phyloP scores from a whole-genome alignment of 2,888 invertebrate genomes.

The Lasioglossum pauxillum region DNA sequence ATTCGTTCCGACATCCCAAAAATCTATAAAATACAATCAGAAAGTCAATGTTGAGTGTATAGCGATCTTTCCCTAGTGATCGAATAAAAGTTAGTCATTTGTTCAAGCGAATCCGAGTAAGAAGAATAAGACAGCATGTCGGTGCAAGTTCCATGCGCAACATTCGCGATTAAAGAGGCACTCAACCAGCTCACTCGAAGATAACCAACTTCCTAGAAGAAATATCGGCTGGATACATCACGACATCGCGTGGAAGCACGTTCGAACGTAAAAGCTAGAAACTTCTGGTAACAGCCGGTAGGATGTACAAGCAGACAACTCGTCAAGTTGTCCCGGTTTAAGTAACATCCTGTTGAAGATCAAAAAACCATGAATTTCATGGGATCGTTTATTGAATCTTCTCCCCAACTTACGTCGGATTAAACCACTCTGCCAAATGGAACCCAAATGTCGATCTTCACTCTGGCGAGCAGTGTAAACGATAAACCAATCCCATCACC shows the following conservation, averaged over 20 bases:
- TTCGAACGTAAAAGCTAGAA: not conserved
- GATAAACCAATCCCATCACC: not conserved
- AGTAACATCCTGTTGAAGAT: not conserved
- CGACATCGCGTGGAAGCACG: not conserved
- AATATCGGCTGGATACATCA: not conserved
- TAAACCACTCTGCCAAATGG: not conserved
- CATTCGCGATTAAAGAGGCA: not conserved
- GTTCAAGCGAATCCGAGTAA: not conserved
- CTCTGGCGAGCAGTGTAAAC: not conserved
- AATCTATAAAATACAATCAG: not conserved
- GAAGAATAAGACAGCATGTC: not conserved
- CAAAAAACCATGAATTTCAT: not conserved
- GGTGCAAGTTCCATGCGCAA: not conserved
- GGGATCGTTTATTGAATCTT: not conserved
- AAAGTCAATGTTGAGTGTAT: not conserved
- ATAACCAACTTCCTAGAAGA: not conserved
- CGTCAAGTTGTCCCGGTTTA: slow-evolving; percentile 19
- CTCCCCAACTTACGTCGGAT: not conserved
- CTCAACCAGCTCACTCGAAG: not conserved
- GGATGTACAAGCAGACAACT: not conserved
- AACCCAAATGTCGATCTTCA: not conserved
- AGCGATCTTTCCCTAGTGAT: not conserved
- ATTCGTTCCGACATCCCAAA: not conserved
- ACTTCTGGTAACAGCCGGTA: not conserved
- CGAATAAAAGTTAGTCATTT: not conserved